Base-by-base conservation (phyloP, 2,888 invertebrate species). In the Biston betularia region DNA sequence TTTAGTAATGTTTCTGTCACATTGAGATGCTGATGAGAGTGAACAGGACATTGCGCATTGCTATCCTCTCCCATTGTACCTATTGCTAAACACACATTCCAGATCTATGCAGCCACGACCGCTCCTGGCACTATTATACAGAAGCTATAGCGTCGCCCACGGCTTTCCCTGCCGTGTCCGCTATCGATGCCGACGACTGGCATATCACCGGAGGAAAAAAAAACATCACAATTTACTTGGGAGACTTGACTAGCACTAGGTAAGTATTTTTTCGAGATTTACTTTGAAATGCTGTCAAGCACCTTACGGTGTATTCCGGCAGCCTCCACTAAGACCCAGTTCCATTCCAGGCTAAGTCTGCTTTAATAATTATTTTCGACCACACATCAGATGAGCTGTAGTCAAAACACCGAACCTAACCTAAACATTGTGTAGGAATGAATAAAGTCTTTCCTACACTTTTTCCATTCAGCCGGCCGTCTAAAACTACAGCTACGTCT, bases 61-160 rank as follows among this genome's bases (percentile, higher is more conserved):
- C 33, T 12, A n/a, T 15, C 11, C 12, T 12, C 40, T 24, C 12
- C 4, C 9, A 33, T 33, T 24, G 54, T 44, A n/a, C n/a, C n/a
- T n/a, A 24, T 42, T 38, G 24, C 1, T 9, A 3, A 10, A 6
- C 11, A 7, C 12, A 54, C 54, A 40, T 54, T 72, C 0, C 83
- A 95, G 95, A 95, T 77, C 76, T 95, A 33, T 95, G 95, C 77
- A 95, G 93, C 71, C 95, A 95, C 81, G 92, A 95, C 65, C 89
- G 95, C 15, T 93, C 95, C 0, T 95, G 95, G 95, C 88, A 86
- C 66, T 95, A 90, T 80, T 95, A 93, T 86, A 91, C 93, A 0
- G 95, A 95, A 73, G 90, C 95, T 40, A 89, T 94, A 70, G 76
- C 46, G 48, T 86, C 84, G 0, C 90, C 91, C 1, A 88, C 88